Percentiles rank a stretch among this genome's conserved stretches.
Evolutionary conservation across 1,140 invertebrate species (phyloP).

Genomic region (Araneus ventricosus): DNA sequence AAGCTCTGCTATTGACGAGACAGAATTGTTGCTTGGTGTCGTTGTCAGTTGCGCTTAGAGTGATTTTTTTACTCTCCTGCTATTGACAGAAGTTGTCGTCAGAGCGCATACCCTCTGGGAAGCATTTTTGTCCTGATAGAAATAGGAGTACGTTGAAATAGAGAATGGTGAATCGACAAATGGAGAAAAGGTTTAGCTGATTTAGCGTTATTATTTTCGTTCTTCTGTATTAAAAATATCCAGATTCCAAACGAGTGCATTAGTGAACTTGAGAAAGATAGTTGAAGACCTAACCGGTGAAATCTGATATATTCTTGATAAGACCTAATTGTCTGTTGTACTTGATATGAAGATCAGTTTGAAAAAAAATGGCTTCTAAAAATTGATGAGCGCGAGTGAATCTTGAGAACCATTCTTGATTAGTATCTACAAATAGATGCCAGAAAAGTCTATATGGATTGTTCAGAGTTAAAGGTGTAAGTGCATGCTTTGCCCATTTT

Average conservation of each 20-base stretch:
- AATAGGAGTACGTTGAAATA: conserved; percentile 28
- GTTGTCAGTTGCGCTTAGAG: conserved; percentile 50
- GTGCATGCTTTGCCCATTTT: no score
- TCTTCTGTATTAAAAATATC: background rate
- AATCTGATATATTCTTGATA: no score
- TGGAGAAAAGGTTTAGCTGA: background rate
- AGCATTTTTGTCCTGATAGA: background rate
- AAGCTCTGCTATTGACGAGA: conserved; percentile 37
- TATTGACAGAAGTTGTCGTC: conserved; percentile 54
- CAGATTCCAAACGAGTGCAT: background rate
- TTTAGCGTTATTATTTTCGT: no score
- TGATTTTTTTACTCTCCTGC: conserved; percentile 47
- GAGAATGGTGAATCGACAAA: background rate
- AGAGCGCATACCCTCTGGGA: conserved; percentile 5
- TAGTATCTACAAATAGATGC: no score
- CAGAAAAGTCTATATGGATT: no score
- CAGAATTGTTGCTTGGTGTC: conserved; percentile 59
- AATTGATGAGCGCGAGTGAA: no score
- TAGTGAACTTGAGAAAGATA: background rate
- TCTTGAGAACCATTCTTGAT: no score
- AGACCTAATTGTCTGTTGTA: no score
- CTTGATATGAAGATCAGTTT: no score
- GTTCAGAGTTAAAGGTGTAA: no score
- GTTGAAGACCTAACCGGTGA: no score
- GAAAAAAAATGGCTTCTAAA: no score